Conservation (phyloP, 2,113 vertebrate genomes). For the Gallinago jamesoni region DNA sequence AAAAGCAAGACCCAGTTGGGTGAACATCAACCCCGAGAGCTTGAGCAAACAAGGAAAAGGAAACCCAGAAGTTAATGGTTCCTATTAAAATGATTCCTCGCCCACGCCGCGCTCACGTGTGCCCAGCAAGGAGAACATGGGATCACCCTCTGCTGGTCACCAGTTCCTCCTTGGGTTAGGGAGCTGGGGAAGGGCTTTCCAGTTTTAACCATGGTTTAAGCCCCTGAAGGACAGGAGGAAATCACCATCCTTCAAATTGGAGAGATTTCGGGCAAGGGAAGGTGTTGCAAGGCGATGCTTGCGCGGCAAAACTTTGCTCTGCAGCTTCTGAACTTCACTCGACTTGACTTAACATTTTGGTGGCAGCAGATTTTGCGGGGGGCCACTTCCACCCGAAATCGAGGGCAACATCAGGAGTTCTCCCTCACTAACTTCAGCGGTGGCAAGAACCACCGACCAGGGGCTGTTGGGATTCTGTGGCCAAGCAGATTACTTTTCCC, state of each 20-base stretch:
- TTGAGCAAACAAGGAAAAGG: not conserved
- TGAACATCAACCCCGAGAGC: not conserved
- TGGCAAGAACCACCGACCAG: rapidly evolving
- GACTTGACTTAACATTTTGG: no score
- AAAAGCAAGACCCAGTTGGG: not conserved
- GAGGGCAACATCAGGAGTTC: not conserved
- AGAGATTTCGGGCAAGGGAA: not conserved
- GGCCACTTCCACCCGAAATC: not conserved
- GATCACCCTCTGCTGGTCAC: not conserved
- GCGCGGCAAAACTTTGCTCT: not conserved
- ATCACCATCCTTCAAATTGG: not conserved
- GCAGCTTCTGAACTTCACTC: not conserved
- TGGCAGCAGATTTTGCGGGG: rapidly evolving
- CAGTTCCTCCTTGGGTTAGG: not conserved
- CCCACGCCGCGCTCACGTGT: rapidly evolving
- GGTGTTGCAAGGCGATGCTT: not conserved
- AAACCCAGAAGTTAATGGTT: not conserved
- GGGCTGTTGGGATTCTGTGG: not conserved
- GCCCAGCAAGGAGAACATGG: not conserved
- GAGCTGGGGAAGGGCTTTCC: not conserved
- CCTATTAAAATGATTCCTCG: not conserved
- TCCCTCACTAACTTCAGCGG: not conserved
- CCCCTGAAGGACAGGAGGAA: not conserved
- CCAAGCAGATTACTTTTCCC: not conserved
- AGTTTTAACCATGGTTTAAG: not conserved